Conservation (phyloP, 2,797 vertebrate genomes). For the Pempheris klunzingeri region DNA sequence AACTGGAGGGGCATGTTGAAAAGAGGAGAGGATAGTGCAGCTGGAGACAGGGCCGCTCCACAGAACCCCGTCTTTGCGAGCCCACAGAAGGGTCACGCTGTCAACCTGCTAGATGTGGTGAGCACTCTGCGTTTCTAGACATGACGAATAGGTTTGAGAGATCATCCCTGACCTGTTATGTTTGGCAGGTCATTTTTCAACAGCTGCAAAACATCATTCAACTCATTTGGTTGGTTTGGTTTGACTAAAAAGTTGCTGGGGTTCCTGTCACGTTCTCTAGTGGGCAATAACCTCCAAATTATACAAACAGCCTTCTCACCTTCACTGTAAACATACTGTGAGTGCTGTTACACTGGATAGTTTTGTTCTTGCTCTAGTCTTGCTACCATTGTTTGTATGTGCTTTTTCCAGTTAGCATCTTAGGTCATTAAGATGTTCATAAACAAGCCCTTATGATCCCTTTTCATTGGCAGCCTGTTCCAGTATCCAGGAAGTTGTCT, state of each 20-base stretch:
- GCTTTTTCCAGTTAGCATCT: not conserved
- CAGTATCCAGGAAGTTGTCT: conserved; percentile 96
- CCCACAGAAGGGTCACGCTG: conserved; percentile 92
- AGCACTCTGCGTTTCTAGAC: conserved; percentile 29
- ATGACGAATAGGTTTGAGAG: not conserved
- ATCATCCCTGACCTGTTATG: not conserved
- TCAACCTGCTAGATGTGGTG: conserved; percentile 98
- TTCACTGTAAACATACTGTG: not conserved
- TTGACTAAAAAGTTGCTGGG: not conserved
- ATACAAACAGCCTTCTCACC: not conserved
- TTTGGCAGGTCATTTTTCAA: not conserved
- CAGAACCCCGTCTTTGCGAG: conserved; percentile 82
- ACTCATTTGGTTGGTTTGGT: not conserved
- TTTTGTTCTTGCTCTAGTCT: not conserved
- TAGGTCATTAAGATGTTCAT: not conserved
- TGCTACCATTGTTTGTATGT: not conserved
- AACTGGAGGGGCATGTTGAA: conserved; percentile 97
- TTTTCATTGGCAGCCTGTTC: conserved; percentile 89
- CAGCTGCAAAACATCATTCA: not conserved
- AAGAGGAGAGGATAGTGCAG: conserved; percentile 88
- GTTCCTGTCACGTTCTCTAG: not conserved
- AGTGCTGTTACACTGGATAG: not conserved
- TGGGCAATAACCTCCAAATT: not conserved
- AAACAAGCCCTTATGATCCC: conserved; percentile 1
- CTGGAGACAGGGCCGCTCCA: conserved; percentile 85